phyloP scores from a whole-genome alignment of 2,113 vertebrate genomes.

The Myanophis thanlyinensis region DNA sequence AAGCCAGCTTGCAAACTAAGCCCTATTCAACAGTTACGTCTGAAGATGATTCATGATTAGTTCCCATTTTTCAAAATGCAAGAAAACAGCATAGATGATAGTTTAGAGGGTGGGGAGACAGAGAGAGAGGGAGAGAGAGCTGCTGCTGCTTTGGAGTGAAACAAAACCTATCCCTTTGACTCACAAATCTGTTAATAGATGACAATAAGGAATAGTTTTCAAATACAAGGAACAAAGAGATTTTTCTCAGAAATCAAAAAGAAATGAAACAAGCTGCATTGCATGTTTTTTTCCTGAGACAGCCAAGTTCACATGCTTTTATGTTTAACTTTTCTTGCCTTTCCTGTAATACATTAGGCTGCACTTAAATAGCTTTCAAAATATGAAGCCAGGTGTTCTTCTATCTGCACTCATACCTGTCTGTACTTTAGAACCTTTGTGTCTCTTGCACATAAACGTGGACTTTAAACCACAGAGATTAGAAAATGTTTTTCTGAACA shows the following conservation, averaged over 20 bases:
- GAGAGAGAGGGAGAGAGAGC: no score
- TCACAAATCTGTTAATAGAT: background rate
- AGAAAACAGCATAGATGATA: background rate
- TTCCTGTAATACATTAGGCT: conserved; percentile 6
- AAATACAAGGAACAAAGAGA: conserved; percentile 19
- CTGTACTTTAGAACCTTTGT: background rate
- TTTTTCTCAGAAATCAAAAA: background rate
- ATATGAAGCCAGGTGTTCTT: background rate
- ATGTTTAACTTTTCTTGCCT: conserved; percentile 22
- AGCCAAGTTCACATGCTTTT: background rate
- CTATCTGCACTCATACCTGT: background rate
- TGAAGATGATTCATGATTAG: background rate
- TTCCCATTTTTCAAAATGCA: background rate
- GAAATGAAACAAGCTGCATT: conserved; percentile 28
- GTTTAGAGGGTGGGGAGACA: no score
- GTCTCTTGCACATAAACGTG: background rate
- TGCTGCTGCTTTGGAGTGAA: background rate
- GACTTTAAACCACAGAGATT: background rate
- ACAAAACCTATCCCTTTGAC: background rate
- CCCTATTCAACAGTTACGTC: background rate
- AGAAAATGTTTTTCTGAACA: background rate
- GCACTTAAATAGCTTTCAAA: background rate
- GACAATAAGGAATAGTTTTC: conserved; percentile 10
- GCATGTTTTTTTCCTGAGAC: background rate
- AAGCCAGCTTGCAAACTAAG: background rate